Evolutionary conservation across 2,113 vertebrate genomes (phyloP).

Genomic region (Raphicerus campestris): DNA sequence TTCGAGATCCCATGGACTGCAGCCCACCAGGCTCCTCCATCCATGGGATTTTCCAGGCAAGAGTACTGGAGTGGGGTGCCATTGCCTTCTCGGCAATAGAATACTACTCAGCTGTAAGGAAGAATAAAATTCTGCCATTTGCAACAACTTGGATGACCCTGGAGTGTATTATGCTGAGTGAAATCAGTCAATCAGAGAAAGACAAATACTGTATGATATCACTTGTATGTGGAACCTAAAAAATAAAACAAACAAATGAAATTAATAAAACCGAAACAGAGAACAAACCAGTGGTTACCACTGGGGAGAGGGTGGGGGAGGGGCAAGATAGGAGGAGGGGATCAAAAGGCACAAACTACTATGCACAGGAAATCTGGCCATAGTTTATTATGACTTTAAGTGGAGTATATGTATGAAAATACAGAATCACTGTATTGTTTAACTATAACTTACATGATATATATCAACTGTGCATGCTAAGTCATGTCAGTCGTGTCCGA

Average conservation of each 20-base stretch:
- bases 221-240: not conserved
- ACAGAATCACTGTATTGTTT: not conserved
- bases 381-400: not conserved
- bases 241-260: not conserved
- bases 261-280: not conserved
- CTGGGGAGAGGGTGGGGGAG: not conserved
- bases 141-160: not conserved
- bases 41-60: too few relatives aligned
- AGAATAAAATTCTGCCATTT: not conserved
- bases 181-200: not conserved
- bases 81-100: not conserved
- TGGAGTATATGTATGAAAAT: not conserved
- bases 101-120: not conserved
- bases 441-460: not conserved
- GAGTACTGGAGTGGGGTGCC: too few relatives aligned
- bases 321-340: too few relatives aligned
- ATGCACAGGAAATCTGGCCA: not conserved
- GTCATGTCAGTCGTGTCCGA: not conserved
- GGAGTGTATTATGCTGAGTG: not conserved
- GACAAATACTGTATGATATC: not conserved
- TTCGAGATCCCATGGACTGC: too few relatives aligned
- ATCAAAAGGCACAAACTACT: not conserved
- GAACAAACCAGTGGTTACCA: not conserved
- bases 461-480: not conserved
- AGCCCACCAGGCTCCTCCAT: too few relatives aligned